Evolutionary conservation across 2,113 vertebrate genomes (phyloP).

Genomic region (Burhinus bistriatus): DNA sequence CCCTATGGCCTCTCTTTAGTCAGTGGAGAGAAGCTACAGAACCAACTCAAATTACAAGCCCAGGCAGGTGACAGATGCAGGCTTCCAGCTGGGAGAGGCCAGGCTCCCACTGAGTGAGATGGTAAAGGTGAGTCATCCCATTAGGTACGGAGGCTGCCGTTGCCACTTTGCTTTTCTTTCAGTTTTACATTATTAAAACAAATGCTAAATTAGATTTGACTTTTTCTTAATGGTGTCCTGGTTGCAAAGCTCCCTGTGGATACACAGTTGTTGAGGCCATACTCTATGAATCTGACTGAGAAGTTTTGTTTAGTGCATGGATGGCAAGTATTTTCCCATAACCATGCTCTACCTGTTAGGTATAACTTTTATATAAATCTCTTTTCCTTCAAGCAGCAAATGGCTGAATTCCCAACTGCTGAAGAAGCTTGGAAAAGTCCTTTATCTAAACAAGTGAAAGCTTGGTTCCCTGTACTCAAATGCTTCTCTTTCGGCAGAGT

Average conservation of each 20-base stretch:
- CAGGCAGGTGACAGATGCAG: background rate
- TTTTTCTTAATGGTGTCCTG: background rate
- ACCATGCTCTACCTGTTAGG: background rate
- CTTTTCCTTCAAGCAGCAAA: background rate
- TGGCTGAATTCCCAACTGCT: background rate
- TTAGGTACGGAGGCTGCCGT: background rate
- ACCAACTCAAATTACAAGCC: background rate
- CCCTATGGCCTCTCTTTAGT: background rate
- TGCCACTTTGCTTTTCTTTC: background rate
- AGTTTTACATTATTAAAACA: background rate
- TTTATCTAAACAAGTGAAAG: background rate
- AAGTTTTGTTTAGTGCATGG: background rate
- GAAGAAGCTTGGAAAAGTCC: background rate
- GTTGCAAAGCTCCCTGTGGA: background rate
- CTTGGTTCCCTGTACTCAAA: background rate
- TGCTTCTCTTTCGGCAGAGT: background rate
- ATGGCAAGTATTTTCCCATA: background rate
- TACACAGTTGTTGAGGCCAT: background rate
- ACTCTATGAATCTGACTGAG: background rate
- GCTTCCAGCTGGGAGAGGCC: background rate
- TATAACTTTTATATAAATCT: background rate
- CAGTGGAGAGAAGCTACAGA: background rate
- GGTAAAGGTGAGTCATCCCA: background rate
- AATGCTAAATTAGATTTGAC: background rate
- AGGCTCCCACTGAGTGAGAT: accelerated